phyloP scores from a whole-genome alignment of 1,140 invertebrate species.

The Oreohelix idahoensis region DNA sequence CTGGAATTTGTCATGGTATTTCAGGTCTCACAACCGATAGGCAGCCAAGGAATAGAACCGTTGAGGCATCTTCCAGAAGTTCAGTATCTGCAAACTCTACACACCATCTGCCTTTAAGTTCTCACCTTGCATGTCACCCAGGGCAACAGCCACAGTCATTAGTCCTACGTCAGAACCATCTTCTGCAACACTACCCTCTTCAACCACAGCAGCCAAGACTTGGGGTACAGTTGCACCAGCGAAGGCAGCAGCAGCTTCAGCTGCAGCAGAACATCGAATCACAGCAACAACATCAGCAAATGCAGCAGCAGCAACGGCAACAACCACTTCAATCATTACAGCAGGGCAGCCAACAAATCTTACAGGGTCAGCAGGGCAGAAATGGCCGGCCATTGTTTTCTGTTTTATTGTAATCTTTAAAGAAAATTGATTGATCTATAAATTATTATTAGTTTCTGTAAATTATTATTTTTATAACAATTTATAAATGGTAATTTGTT shows the following conservation, averaged over 20 bases:
- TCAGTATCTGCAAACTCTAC: not conserved
- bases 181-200: slow-evolving; percentile 26
- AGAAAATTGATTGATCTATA: not conserved
- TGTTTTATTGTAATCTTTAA: not conserved
- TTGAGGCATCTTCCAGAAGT: not conserved
- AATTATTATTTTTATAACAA: not conserved
- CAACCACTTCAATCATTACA: slow-evolving; percentile 5
- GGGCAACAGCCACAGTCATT: not conserved
- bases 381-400: slow-evolving; percentile 20
- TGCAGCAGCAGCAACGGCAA: slow-evolving; percentile 8
- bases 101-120: not conserved
- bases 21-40: not conserved
- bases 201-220: slow-evolving; percentile 34
- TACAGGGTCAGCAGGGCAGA: not conserved
- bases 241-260: slow-evolving; percentile 34
- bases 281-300: slow-evolving; percentile 30
- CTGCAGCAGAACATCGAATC: slow-evolving; percentile 35
- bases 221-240: slow-evolving; percentile 34
- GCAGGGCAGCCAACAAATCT: not conserved
- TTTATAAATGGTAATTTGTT: no score
- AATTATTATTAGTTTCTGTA: not conserved
- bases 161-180: slow-evolving; percentile 14
- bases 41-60: not conserved
- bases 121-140: not conserved
- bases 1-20: slow-evolving; percentile 11